Base-by-base conservation (phyloP, 2,113 vertebrate species). In the Grammomys surdaster region DNA sequence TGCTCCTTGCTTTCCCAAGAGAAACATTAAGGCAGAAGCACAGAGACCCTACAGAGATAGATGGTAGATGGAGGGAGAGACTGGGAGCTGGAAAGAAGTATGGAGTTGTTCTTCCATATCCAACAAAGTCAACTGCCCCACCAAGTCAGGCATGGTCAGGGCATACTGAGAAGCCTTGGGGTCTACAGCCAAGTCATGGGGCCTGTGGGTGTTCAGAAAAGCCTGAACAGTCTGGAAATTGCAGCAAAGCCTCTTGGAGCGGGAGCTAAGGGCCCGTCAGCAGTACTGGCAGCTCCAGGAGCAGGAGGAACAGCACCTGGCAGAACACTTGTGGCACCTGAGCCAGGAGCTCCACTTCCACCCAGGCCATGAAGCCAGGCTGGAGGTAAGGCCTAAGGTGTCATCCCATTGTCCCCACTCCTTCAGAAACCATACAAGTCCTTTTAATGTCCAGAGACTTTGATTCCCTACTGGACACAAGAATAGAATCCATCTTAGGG, bases 171-270 rank as follows among this genome's bases (percentile, higher is more conserved):
- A 33, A 76, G 73, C 76, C 43, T 14, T 88, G 46, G 26, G n/a
- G 24, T 43, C 56, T 48, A 67, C 0, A 24, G 46, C 3, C 80
- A 72, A 54, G n/a, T 28, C 10, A 22, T 1, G 1, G 11, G 33
- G 56, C 58, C 40, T 26, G 19, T 43, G n/a, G 8, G 24, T n/a
- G 20, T 84, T 70, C 10, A 46, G 78, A 72, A 48, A 93, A 48
- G 2, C 51, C 67, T 92, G 13, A 93, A 22, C 13, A 48, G 65
- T 22, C 73, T 9, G 88, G 94, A 46, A 72, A 65, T 97, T 97
- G 40, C 95, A 99, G 99, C 89, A 98, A 88, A 98, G 98, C 54
- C 94, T 97, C 9, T 97, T 99, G 94, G 99, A 99, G 94, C 98
- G 95, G 88, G 99, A 99, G 94, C 97, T 98, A 63, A 98, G 89